Base-by-base conservation (phyloP, 2,797 vertebrate genomes). In the Periophthalmus magnuspinnatus region DNA sequence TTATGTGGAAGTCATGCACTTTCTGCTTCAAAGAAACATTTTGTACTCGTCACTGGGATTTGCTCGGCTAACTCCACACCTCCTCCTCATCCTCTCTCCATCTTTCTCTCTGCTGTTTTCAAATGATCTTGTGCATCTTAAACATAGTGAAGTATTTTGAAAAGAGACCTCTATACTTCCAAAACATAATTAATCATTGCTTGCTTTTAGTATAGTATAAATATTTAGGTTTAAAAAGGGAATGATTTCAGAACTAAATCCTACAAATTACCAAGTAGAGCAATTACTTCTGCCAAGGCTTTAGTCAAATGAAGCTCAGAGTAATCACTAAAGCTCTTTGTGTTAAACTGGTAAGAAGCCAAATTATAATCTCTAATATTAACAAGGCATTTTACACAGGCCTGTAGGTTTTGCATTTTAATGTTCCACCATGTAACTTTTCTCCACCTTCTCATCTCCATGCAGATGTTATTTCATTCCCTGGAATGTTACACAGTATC, bases 141-240 rank as follows among this genome's bases (percentile, higher is more conserved):
- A 72, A 76, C 48, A 71, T 73, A 70, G 57, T 71, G 38, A 81
- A 50, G 65, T 77, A 70, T 79, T 63, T 73, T 79, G 55, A 69
- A 11, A 45, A 45, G 13, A 3, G 3, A 45, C 13, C 45, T 45
- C 41, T 45, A 14, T 45, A 22, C 9, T 22, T 5, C 52, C 55
- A 22, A 54, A 10, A 22, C 11, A 55, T 11, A 2, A 4, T 54
- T 50, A 50, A n/a, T 52, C 6, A 52, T 52, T 8, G 50, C 50
- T 52, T n/a, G 7, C 50, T 52, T 52, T 52, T 52, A 16, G 3
- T 45, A 45, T 21, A 21, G 50, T 21, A 52, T 10, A 52, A 52
- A 52, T 8, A n/a, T 21, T 52, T 52, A 21, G 19, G 50, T 52
- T 52, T 52, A 52, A 52, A 8, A 9, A 8, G 14, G 2, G 41